These are phyloP conservation scores for Loxodonta africana DNA, from an alignment of 2,113 vertebrate genomes.

Conservation along the genomic window DNA sequence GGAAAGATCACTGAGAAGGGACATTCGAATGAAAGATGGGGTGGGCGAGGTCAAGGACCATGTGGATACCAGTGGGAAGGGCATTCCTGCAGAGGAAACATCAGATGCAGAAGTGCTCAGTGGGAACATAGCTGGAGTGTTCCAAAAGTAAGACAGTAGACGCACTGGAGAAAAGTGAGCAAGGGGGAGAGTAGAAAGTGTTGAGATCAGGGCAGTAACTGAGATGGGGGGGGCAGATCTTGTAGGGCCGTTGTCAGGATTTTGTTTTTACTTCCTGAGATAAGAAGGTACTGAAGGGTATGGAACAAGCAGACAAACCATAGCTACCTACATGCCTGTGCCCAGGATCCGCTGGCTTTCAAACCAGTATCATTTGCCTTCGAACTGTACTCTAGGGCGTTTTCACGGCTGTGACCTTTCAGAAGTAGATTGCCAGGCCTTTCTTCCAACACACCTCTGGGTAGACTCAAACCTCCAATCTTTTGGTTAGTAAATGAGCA, in stretches of 20 bases:
- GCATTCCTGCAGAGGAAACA: neutral
- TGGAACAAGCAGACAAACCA: too few relatives aligned
- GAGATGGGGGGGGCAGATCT: rapidly evolving
- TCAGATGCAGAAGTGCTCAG: neutral
- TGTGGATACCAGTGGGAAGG: neutral
- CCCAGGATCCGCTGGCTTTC: neutral
- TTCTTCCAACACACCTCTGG: neutral
- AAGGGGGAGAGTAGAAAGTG: neutral
- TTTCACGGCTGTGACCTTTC: neutral
- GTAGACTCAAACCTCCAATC: neutral
- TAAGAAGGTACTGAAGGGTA: neutral
- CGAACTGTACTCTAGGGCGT: too few relatives aligned
- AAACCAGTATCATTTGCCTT: neutral
- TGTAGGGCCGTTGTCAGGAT: neutral
- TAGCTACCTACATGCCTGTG: rapidly evolving
- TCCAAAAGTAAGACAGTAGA: neutral
- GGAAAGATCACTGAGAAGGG: neutral
- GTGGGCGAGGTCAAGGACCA: neutral
- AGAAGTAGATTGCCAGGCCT: neutral
- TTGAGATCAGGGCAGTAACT: neutral
- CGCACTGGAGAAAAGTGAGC: neutral
- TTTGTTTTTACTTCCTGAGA: neutral
- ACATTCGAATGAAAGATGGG: neutral
- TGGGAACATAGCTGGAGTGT: neutral
- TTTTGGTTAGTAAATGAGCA: neutral